Evolutionary conservation across 2,888 invertebrate species (phyloP).

Genomic region (Polymixis flavicincta): DNA sequence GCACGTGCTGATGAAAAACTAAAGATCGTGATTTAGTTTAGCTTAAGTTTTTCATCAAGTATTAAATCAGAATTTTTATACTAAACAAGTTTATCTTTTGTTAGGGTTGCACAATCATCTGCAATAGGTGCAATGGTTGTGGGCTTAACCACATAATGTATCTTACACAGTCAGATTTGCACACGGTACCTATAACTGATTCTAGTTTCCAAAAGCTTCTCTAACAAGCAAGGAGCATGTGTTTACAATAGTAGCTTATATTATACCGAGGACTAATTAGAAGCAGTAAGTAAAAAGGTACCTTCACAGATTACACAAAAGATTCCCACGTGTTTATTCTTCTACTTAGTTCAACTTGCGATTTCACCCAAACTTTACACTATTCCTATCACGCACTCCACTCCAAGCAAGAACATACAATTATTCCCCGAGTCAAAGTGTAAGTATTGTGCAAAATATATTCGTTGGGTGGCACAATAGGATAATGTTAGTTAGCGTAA

Average conservation of each 20-base stretch:
- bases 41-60: not conserved
- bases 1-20: not conserved
- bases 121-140: not conserved
- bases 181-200: not conserved
- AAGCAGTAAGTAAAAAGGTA: not conserved
- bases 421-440: conserved; percentile 34
- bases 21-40: not conserved
- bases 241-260: not conserved
- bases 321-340: not conserved
- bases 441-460: conserved; percentile 40
- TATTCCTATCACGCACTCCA: conserved; percentile 12
- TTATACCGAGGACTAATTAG: not conserved
- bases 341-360: not conserved
- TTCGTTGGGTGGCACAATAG: conserved; percentile 47
- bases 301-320: not conserved
- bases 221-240: not conserved
- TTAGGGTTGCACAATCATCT: not conserved
- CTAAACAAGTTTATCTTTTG: not conserved
- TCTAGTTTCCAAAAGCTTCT: not conserved
- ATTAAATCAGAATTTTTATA: not conserved
- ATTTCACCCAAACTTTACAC: not conserved
- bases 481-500: conserved; percentile 60
- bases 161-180: not conserved
- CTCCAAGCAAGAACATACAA: conserved; percentile 8
- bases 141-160: not conserved